Evolutionary conservation across 2,888 invertebrate genomes (phyloP).

Genomic region (Bellardia pandia): DNA sequence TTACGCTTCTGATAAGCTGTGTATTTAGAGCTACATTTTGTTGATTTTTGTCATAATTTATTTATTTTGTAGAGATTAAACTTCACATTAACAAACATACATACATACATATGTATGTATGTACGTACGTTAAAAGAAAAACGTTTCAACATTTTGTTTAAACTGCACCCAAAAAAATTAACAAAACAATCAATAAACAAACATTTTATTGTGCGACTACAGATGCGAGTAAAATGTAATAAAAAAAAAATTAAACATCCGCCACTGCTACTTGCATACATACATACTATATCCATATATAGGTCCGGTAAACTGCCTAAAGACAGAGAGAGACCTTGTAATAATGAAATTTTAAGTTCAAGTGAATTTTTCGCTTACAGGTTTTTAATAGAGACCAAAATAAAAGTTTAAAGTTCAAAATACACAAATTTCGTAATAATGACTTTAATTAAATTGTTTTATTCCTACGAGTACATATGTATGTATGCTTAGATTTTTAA

Average conservation of each 20-base stretch:
- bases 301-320: not conserved
- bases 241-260: not conserved
- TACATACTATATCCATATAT: not conserved
- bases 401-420: not conserved
- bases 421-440: not conserved
- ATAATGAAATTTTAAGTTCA: not conserved
- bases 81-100: too few relatives aligned
- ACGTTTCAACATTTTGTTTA: not conserved
- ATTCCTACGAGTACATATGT: too few relatives aligned
- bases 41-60: not conserved
- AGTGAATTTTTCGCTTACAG: not conserved
- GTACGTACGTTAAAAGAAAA: not conserved
- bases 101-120: not conserved
- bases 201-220: not conserved
- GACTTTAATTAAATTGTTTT: not conserved
- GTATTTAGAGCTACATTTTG: constrained; percentile 3
- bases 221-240: not conserved
- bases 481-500: not conserved
- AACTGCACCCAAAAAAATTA: constrained; percentile 9
- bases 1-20: not conserved
- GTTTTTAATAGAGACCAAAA: not conserved
- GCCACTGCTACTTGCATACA: too few relatives aligned
- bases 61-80: not conserved
- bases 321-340: not conserved
- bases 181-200: not conserved